These are phyloP conservation scores for Auanema sp. DNA, from an alignment of 2,888 invertebrate genomes.

Conservation along the genomic window DNA sequence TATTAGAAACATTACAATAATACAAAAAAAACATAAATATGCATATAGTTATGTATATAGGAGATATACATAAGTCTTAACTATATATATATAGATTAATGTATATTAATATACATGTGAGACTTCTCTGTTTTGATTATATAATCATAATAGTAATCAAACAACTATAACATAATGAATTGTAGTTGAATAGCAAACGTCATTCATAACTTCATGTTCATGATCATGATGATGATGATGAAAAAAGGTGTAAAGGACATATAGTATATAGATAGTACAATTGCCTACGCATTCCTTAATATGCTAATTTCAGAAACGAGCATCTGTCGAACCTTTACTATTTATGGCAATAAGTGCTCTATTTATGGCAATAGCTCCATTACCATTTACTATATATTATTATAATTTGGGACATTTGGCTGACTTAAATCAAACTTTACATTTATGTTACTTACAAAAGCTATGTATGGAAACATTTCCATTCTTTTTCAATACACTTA, in stretches of 20 bases:
- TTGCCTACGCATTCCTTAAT: too few relatives aligned
- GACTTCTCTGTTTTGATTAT: too few relatives aligned
- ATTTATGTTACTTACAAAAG: slow-evolving; percentile 46
- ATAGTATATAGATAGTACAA: background rate
- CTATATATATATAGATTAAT: too few relatives aligned
- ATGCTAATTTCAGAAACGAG: slow-evolving; percentile 35
- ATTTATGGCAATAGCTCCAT: slow-evolving; percentile 44
- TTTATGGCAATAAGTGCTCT: slow-evolving; percentile 48
- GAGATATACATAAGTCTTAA: too few relatives aligned
- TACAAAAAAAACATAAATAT: too few relatives aligned
- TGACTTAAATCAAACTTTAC: slow-evolving; percentile 37
- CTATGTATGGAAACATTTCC: slow-evolving; percentile 49
- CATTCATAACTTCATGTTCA: too few relatives aligned
- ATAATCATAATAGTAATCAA: too few relatives aligned
- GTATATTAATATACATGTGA: too few relatives aligned
- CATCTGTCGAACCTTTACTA: slow-evolving; percentile 44
- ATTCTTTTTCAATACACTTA: slow-evolving; percentile 51
- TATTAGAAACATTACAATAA: too few relatives aligned
- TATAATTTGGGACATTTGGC: slow-evolving; percentile 40
- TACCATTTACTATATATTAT: slow-evolving; percentile 50
- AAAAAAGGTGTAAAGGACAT: background rate
- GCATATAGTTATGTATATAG: background rate
- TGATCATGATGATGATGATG: too few relatives aligned
- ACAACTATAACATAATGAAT: background rate
- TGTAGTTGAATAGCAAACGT: too few relatives aligned